Conservation (phyloP, 2,888 invertebrate species). For the Caenorhabditis parvicauda region DNA sequence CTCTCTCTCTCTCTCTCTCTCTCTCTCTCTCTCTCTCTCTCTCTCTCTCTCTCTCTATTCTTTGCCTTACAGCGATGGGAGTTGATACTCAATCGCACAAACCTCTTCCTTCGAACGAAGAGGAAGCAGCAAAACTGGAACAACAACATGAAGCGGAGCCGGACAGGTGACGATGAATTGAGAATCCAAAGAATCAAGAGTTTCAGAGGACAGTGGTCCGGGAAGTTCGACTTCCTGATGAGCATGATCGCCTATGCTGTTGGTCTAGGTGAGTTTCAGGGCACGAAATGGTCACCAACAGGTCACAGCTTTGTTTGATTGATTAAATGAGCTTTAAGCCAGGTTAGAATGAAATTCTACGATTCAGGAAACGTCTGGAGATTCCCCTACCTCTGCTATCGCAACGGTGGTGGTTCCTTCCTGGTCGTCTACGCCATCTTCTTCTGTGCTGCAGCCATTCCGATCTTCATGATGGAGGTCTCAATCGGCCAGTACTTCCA, state of each 20-base stretch:
- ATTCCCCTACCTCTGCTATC: slow-evolving; percentile 62
- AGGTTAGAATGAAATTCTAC: not conserved
- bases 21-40: no score
- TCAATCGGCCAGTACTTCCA: slow-evolving; percentile 62
- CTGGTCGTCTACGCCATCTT: slow-evolving; percentile 60
- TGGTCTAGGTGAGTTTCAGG: slow-evolving; percentile 50
- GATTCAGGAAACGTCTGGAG: slow-evolving; percentile 61
- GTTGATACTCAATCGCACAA: no score
- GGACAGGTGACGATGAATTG: not conserved
- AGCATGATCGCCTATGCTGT: slow-evolving; percentile 62
- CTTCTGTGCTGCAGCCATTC: slow-evolving; percentile 60
- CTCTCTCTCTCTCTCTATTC: no score
- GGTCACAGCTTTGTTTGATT: not conserved
- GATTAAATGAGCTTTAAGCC: not conserved
- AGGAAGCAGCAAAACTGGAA: no score
- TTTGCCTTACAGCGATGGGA: no score
- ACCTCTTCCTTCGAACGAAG: no score
- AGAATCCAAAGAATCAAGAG: not conserved
- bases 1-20: no score
- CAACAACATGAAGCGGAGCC: no score
- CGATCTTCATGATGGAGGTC: slow-evolving; percentile 61
- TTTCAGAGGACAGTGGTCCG: slow-evolving; percentile 56
- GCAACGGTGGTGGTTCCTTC: slow-evolving; percentile 62
- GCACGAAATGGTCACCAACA: not conserved
- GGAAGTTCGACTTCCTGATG: slow-evolving; percentile 60